Conservation (phyloP, 1,140 invertebrate genomes). For the Cydia pomonella region DNA sequence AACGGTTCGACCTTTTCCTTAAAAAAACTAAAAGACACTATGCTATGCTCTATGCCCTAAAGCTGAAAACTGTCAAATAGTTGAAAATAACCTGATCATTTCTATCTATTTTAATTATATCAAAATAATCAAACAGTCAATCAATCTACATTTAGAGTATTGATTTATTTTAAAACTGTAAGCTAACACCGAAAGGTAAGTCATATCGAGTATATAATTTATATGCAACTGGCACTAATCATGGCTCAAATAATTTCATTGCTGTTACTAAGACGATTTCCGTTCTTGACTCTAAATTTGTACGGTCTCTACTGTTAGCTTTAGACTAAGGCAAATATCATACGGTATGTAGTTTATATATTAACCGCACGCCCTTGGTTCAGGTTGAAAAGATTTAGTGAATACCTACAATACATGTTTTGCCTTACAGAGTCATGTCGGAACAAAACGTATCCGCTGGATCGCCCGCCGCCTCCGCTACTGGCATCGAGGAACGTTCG, state of each 20-base stretch:
- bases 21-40: not conserved
- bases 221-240: not conserved
- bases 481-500: slow-evolving; percentile 60
- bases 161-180: slow-evolving; percentile 12
- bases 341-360: too few species aligned
- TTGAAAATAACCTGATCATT: slow-evolving; percentile 36
- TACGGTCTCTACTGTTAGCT: not conserved
- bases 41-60: slow-evolving; percentile 14
- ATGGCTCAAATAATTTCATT: not conserved
- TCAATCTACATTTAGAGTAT: slow-evolving; percentile 10
- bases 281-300: not conserved
- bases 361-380: too few species aligned
- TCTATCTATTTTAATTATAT: slow-evolving; percentile 30
- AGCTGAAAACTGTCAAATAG: slow-evolving; percentile 25
- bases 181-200: slow-evolving; percentile 20
- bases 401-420: not conserved
- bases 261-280: not conserved
- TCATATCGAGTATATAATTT: not conserved
- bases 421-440: slow-evolving; percentile 50
- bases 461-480: slow-evolving; percentile 54
- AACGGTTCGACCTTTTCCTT: not conserved
- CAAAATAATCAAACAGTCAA: slow-evolving; percentile 8
- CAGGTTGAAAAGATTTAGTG: too few species aligned
- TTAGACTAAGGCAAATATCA: not conserved
- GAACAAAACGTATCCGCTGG: slow-evolving; percentile 54